Percentiles rank a stretch among this genome's conserved stretches.
Conservation (phyloP, 2,797 vertebrate species). For the Rhadinocentrus ornatus region DNA sequence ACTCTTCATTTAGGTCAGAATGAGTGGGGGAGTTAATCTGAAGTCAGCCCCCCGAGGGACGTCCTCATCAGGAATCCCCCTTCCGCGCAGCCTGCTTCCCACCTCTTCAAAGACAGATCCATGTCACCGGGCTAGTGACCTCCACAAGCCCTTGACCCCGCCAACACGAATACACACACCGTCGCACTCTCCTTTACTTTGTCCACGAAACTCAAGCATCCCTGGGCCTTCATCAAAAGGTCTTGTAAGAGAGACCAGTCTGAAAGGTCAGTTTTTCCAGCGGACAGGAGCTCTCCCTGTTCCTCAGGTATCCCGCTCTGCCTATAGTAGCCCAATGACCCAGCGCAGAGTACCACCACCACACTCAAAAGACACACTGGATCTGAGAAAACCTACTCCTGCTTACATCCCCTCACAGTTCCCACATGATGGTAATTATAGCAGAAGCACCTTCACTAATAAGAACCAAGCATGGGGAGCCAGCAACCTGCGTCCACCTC, state of each 20-base stretch:
- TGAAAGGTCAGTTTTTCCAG: slow-evolving; percentile 74
- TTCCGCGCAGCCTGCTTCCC: slow-evolving; percentile 76
- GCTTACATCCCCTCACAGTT: slow-evolving; percentile 23
- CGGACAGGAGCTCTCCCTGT: slow-evolving; percentile 54
- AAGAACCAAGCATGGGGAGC: slow-evolving; percentile 68
- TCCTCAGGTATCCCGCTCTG: slow-evolving; percentile 71
- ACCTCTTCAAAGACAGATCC: slow-evolving; percentile 78
- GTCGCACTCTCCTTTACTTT: slow-evolving; percentile 61
- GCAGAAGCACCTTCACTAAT: slow-evolving; percentile 68
- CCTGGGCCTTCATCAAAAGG: slow-evolving; percentile 57
- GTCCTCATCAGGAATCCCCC: slow-evolving; percentile 86
- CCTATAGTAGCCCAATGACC: slow-evolving; percentile 81
- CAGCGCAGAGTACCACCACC: slow-evolving; percentile 58
- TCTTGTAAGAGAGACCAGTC: slow-evolving; percentile 49
- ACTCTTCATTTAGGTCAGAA: slow-evolving; percentile 61
- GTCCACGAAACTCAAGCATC: slow-evolving; percentile 54
- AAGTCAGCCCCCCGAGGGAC: slow-evolving; percentile 78
- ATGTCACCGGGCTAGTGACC: slow-evolving; percentile 46
- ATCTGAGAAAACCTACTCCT: slow-evolving; percentile 39
- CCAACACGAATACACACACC: slow-evolving; percentile 63
- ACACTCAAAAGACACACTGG: slow-evolving; percentile 71
- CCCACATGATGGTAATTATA: slow-evolving; percentile 63
- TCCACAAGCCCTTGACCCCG: slow-evolving; percentile 64
- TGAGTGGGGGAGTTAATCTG: slow-evolving; percentile 87
- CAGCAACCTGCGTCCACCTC: slow-evolving; percentile 38